Evolutionary conservation across 1,140 invertebrate species (phyloP).

Genomic region (Pseudomyrmex concolor): DNA sequence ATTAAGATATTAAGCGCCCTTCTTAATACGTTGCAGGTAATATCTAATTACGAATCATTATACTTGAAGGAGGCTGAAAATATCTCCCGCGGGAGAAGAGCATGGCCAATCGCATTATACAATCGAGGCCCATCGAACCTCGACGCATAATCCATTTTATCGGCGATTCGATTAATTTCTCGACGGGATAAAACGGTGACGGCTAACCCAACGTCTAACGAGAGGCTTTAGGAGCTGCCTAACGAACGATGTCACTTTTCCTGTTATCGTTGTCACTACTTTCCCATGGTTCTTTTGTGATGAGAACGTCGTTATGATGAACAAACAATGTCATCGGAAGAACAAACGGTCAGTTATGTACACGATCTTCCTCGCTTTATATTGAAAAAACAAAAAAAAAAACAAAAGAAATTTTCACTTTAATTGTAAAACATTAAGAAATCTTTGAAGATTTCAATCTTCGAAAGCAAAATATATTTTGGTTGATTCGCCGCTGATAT

Average conservation of each 20-base stretch:
- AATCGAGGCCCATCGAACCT: constrained; percentile 65
- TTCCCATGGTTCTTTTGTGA: constrained; percentile 29
- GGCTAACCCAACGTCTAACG: constrained; percentile 60
- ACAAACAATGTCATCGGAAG: constrained; percentile 39
- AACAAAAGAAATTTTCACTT: too few species aligned
- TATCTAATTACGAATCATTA: constrained; percentile 65
- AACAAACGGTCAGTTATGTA: background rate
- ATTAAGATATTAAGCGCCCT: constrained; percentile 57
- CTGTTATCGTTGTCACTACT: constrained; percentile 56
- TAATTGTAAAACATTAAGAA: too few species aligned
- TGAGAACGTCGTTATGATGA: constrained; percentile 25
- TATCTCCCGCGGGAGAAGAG: constrained; percentile 48
- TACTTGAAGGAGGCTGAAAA: constrained; percentile 62
- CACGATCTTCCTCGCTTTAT: background rate
- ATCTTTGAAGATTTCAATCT: too few species aligned
- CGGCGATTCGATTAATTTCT: constrained; percentile 65
- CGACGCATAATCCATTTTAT: constrained; percentile 69
- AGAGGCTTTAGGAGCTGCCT: constrained; percentile 56
- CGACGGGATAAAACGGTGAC: constrained; percentile 65
- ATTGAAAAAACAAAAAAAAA: background rate
- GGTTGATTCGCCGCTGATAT: background rate
- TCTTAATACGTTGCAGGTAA: constrained; percentile 55
- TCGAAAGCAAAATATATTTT: background rate
- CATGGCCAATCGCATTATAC: constrained; percentile 63
- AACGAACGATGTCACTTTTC: constrained; percentile 58